phyloP scores from a whole-genome alignment of 2,888 invertebrate genomes.

The Frankliniella intonsa region DNA sequence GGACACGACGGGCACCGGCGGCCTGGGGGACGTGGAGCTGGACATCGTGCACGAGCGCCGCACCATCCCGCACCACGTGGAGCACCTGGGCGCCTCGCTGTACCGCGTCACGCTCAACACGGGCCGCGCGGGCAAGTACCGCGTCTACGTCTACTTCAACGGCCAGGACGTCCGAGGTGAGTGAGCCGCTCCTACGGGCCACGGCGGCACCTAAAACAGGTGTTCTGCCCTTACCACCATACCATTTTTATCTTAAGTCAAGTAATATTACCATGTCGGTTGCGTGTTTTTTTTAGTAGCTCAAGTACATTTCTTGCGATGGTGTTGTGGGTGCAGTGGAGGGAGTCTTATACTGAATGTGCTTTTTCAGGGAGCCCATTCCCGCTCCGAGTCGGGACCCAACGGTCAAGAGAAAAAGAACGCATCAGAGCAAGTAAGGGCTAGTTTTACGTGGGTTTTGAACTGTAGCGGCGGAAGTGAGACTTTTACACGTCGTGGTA shows the following conservation, averaged over 20 bases:
- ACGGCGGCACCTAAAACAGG: background rate
- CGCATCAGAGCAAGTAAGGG: constrained; percentile 38
- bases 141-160: constrained; percentile 90
- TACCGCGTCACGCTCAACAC: constrained; percentile 54
- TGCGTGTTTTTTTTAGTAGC: no score
- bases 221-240: no score
- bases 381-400: constrained; percentile 75
- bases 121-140: constrained; percentile 54
- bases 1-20: constrained; percentile 71
- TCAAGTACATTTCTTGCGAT: background rate
- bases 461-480: constrained; percentile 30
- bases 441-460: constrained; percentile 5
- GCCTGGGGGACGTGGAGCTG: constrained; percentile 79
- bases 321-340: background rate
- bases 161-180: constrained; percentile 76
- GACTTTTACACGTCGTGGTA: constrained; percentile 31
- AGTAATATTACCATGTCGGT: no score
- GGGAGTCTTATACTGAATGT: background rate
- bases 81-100: constrained; percentile 65
- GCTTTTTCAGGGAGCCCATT: constrained; percentile 65
- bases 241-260: no score
- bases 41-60: constrained; percentile 87
- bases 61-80: constrained; percentile 76
- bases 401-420: background rate
- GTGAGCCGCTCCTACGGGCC: background rate